A percentile compares a stretch with the other conserved stretches of the same genome.
phyloP scores from a whole-genome alignment of 2,113 vertebrate species.

The Laticauda colubrina region DNA sequence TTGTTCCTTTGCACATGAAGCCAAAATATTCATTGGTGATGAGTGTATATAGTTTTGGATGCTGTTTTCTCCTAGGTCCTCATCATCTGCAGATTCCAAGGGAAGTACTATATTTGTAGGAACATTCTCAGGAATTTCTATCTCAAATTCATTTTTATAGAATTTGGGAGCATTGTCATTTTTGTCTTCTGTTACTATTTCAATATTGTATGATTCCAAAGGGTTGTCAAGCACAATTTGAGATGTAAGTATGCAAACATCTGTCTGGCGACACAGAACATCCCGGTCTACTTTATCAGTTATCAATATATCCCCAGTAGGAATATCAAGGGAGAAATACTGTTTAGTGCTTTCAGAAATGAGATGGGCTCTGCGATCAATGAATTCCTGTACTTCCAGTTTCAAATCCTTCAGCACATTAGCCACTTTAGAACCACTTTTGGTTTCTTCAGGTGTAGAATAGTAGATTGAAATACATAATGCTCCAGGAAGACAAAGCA shows the following conservation, averaged over 20 bases:
- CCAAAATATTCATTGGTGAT: slow-evolving; percentile 66
- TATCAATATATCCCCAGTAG: slow-evolving; percentile 71
- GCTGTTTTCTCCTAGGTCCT: slow-evolving; percentile 70
- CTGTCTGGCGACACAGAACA: slow-evolving; percentile 66
- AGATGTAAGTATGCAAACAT: slow-evolving; percentile 59
- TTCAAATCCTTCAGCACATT: slow-evolving; percentile 67
- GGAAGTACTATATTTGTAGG: slow-evolving; percentile 68
- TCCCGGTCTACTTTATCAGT: slow-evolving; percentile 79
- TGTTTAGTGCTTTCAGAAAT: slow-evolving; percentile 67
- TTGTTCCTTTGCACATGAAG: slow-evolving; percentile 58
- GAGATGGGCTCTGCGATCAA: slow-evolving; percentile 66
- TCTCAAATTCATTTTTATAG: slow-evolving; percentile 54
- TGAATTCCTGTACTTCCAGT: slow-evolving; percentile 70
- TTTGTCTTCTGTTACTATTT: slow-evolving; percentile 68
- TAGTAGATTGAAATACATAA: slow-evolving; percentile 61
- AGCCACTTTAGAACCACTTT: slow-evolving; percentile 64
- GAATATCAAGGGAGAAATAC: slow-evolving; percentile 68
- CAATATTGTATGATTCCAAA: slow-evolving; percentile 64
- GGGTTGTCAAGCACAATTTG: slow-evolving; percentile 70
- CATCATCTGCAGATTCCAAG: slow-evolving; percentile 73
- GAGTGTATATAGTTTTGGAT: slow-evolving; percentile 75
- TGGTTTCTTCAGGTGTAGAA: slow-evolving; percentile 71
- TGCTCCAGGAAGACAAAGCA: slow-evolving; percentile 14
- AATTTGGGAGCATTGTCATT: slow-evolving; percentile 44
- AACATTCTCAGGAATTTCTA: slow-evolving; percentile 70